Evolutionary conservation across 1,140 invertebrate species (phyloP).

Genomic region (Anastatus disparis): DNA sequence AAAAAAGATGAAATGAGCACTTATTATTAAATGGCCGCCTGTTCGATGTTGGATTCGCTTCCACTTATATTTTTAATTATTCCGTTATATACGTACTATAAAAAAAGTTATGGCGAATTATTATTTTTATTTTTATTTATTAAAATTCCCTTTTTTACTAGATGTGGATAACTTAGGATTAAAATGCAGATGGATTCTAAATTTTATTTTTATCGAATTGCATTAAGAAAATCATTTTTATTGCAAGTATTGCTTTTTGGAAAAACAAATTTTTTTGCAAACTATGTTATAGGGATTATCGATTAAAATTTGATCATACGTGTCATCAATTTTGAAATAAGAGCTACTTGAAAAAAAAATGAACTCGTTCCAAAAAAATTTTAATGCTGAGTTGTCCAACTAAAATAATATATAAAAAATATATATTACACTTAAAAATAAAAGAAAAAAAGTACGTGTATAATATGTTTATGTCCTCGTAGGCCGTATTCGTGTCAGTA

Average conservation of each 20-base stretch:
- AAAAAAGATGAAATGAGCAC: slow-evolving; percentile 44
- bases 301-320: too few relatives aligned
- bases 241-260: too few relatives aligned
- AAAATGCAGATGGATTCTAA: not conserved
- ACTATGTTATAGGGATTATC: too few relatives aligned
- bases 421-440: not conserved
- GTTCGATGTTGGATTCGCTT: slow-evolving; percentile 56
- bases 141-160: too few relatives aligned
- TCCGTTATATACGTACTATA: slow-evolving; percentile 31
- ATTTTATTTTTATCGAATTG: not conserved
- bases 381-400: slow-evolving; percentile 4
- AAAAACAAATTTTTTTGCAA: too few relatives aligned
- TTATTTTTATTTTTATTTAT: too few relatives aligned
- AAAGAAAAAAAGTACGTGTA: slow-evolving; percentile 1
- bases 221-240: not conserved
- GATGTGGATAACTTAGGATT: slow-evolving; percentile 4
- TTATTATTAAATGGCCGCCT: slow-evolving; percentile 50
- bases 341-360: too few relatives aligned
- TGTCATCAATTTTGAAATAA: too few relatives aligned
- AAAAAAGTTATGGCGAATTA: too few relatives aligned
- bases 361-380: too few relatives aligned
- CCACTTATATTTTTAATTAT: slow-evolving; percentile 48
- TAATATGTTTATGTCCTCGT: too few relatives aligned
- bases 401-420: not conserved
- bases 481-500: too few relatives aligned